Base-by-base conservation (phyloP, 2,113 vertebrate genomes). In the Blennius ocellaris region DNA sequence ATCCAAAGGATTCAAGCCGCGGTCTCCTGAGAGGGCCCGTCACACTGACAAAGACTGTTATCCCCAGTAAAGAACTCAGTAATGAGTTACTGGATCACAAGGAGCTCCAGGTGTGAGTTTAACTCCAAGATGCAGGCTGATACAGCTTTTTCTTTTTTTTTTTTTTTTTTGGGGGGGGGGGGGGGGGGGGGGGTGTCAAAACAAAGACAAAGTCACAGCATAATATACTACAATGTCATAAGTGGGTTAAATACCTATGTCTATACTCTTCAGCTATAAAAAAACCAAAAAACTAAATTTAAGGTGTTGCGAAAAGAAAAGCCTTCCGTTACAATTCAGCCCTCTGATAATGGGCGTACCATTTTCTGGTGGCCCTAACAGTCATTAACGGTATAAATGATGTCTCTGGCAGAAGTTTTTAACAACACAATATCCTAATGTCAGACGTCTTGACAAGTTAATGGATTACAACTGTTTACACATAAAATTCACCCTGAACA, bases 1-100 rank as follows among this genome's bases (percentile, higher is more conserved):
- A 51, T 68, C 47, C 30, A 50, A 64, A 65, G 40, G 11, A 50
- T 62, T 56, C 14, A 60, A 74, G 59, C 60, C 69, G 30, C 16
- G 21, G 37, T 14, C 48, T 60, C 41, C 3, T 52, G 40, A 55
- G 38, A 67, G 54, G 14, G 8, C 14, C 62, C 37, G 11, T 44
- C 57, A 47, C 63, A 51, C 39, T 4, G 6, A 17, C 16, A 1
- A 1, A 54, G 67, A 66, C 11, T 49, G 15, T 50, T 40, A 30
- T 38, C 50, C 5, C 10, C 11, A 39, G 36, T 1, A 9, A 30
- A 4, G 21, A 30, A 30, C 21, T 30, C 21, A 30, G 21, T 30
- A 30, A 30, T 30, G 21, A 30, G 21, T 30, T 30, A 30, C 21
- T 30, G 21, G 21, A 30, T 30, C 21, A 30, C 21, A 30, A 30